These are phyloP conservation scores for Kuschelorhynchus macadamiae DNA, from an alignment of 2,888 invertebrate genomes.

Conservation along the genomic window DNA sequence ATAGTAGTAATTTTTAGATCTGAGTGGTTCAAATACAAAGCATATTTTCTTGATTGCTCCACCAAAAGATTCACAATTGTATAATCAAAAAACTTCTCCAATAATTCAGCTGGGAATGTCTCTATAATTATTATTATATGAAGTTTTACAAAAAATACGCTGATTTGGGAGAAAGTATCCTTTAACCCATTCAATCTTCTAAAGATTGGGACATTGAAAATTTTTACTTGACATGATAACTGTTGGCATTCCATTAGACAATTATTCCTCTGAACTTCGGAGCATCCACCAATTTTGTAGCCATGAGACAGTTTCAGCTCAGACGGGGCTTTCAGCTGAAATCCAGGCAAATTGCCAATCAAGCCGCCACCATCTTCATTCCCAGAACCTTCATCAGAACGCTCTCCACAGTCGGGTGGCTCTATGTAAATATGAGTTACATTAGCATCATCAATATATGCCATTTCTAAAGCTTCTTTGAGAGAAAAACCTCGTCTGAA, in stretches of 20 bases:
- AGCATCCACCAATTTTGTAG: constrained; percentile 8
- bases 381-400: constrained; percentile 33
- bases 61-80: no score
- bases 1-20: no score
- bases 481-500: no score
- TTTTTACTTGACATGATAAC: background rate
- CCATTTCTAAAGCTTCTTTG: constrained; percentile 2
- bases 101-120: no score
- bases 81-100: no score
- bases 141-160: no score
- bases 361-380: constrained; percentile 36
- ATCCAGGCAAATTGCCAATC: constrained; percentile 32
- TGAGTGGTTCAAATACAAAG: no score
- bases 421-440: constrained; percentile 37
- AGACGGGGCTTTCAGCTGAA: constrained; percentile 23
- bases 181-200: constrained; percentile 19
- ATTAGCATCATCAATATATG: constrained; percentile 19
- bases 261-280: background rate
- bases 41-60: no score
- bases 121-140: no score
- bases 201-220: constrained; percentile 22
- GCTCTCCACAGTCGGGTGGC: constrained; percentile 29
- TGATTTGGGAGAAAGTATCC: no score
- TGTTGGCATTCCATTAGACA: constrained; percentile 4
- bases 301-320: constrained; percentile 29